Evolutionary conservation across 1,140 invertebrate species (phyloP), one percentile per base, ranked within the genome.

Genomic region (Brachionus manjavacas): DNA sequence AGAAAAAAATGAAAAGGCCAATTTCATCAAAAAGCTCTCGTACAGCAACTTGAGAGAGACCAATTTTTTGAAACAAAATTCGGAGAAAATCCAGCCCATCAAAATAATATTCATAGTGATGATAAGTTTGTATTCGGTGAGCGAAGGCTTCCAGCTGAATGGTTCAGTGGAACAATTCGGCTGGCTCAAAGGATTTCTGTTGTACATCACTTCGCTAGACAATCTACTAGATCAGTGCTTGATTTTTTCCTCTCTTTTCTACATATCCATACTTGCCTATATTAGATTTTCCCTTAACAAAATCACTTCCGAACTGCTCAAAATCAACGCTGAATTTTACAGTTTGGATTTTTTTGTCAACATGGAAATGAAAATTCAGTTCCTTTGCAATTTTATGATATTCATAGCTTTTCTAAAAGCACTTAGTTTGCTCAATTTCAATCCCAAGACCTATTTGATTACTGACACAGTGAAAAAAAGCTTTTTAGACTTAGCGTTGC

Each of bases 391-490:
- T 80, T 66, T 80, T 8, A 80, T 80, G 78, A 60, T 80, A n/a
- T 60, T 80, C 41, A 16, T 80, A 80, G 31, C 49, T 12, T 80
- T 80, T 80, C 39, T 80, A 39, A 80, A 80, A 41, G 28, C 41
- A 14, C 31, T 80, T 2, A 80, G 41, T 14, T 35, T 80, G 14
- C 31, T 60, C 2, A 60, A 66, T 35, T 80, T 80, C 23, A 80
- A 80, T 64, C 78, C 49, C 12, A 80, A 80, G 28, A 64, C 78
- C 35, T 80, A 64, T 80, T 66, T 80, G 35, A 60, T 80, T 16
- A 80, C 49, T 1, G 49, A 80, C 1, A 80, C 78, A n/a, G 1
- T 80, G 20, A 35, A 39, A 39, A 80, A 64, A 39, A 31, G 49
- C 25, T 43, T 60, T 35, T 16, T 60, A 2, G 78, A 66, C 43